Conservation (phyloP, 1,140 invertebrate species). For the Anastrepha ludens region DNA sequence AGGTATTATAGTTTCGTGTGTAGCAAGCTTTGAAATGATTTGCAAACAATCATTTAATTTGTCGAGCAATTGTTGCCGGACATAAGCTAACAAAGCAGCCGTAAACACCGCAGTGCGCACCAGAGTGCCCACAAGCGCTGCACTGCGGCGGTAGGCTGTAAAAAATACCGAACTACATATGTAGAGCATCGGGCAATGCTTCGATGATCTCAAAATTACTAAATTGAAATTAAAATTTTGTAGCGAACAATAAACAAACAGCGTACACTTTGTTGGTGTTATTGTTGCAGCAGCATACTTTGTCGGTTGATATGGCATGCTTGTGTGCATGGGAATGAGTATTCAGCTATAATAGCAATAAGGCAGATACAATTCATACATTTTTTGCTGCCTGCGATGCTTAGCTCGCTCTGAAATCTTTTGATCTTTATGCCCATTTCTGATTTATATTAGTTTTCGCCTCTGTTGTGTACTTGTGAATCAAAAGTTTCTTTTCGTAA, state of each 20-base stretch:
- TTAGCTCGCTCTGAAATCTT: too few relatives aligned
- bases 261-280: not conserved
- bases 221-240: conserved; percentile 37
- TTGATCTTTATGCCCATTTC: too few relatives aligned
- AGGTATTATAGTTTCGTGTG: not conserved
- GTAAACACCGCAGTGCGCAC: not conserved
- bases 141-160: not conserved
- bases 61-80: conserved; percentile 26
- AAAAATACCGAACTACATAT: not conserved
- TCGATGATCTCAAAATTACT: not conserved
- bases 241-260: not conserved
- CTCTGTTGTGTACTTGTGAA: too few relatives aligned
- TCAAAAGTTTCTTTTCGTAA: too few relatives aligned
- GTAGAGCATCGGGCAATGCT: not conserved
- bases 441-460: too few relatives aligned
- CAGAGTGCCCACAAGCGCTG: not conserved
- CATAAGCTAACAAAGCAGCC: not conserved
- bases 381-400: too few relatives aligned
- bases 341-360: not conserved
- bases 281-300: not conserved
- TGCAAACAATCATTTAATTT: conserved; percentile 50
- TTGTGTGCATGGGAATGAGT: not conserved
- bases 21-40: conserved; percentile 17
- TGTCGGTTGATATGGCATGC: not conserved
- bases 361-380: too few relatives aligned